phyloP scores from a whole-genome alignment of 2,888 invertebrate species.

The Sphaeridia pumilis region DNA sequence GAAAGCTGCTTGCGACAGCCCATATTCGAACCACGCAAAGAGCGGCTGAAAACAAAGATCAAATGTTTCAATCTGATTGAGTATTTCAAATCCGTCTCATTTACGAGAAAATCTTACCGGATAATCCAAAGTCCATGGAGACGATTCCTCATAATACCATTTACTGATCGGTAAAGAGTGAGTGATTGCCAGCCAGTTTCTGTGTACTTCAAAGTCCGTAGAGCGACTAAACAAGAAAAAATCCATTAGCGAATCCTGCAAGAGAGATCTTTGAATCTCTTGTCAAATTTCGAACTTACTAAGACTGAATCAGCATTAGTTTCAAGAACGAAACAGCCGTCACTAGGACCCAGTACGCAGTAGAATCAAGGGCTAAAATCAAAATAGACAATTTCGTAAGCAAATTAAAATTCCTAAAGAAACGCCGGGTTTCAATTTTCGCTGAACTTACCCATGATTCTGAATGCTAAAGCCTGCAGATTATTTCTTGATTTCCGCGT shows the following conservation, averaged over 20 bases:
- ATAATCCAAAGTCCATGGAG: constrained; percentile 98
- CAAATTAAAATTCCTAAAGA: too few species aligned
- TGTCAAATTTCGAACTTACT: constrained; percentile 21
- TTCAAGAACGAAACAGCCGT: constrained; percentile 18
- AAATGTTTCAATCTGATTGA: too few species aligned
- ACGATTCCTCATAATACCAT: constrained; percentile 81
- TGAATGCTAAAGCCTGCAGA: too few species aligned
- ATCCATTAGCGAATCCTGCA: too few species aligned
- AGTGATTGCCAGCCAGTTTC: constrained; percentile 96
- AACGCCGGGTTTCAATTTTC: too few species aligned
- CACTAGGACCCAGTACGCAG: constrained; percentile 18
- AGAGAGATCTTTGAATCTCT: constrained; percentile 1
- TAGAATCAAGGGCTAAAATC: not conserved
- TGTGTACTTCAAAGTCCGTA: constrained; percentile 96
- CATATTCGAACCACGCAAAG: constrained; percentile 91
- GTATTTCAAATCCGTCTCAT: too few species aligned
- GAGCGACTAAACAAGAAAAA: too few species aligned
- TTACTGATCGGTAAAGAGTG: constrained; percentile 61
- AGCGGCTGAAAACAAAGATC: constrained; percentile 59
- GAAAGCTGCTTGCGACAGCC: constrained; percentile 61
- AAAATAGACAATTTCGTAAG: too few species aligned
- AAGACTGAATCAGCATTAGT: constrained; percentile 23
- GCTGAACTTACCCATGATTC: too few species aligned
- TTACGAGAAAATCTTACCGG: too few species aligned
- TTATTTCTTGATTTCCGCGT: not conserved